Evolutionary conservation across 2,113 vertebrate species (phyloP).

Genomic region (Sinocyclocheilus maitianheensis): DNA sequence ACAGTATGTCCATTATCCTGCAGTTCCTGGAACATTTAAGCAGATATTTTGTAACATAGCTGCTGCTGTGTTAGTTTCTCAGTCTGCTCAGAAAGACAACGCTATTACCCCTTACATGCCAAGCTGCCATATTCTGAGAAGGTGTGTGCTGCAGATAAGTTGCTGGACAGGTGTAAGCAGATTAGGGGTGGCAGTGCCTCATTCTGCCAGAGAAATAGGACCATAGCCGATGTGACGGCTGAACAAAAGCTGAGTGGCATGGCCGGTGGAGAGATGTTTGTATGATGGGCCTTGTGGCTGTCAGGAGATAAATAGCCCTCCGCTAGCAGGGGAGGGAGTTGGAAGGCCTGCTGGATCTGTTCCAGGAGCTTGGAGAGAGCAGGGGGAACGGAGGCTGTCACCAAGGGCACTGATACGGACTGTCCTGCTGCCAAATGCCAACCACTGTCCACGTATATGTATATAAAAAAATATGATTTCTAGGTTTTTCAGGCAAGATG

Average conservation of each 20-base stretch:
- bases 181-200: slow-evolving; percentile 31
- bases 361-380: slow-evolving; percentile 33
- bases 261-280: slow-evolving; percentile 46
- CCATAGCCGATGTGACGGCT: slow-evolving; percentile 36
- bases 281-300: slow-evolving; percentile 52
- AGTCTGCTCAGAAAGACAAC: neutral
- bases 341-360: slow-evolving; percentile 39
- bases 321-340: slow-evolving; percentile 4
- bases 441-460: neutral
- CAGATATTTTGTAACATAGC: neutral
- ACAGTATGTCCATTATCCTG: neutral
- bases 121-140: slow-evolving; percentile 26
- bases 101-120: slow-evolving; percentile 11
- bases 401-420: slow-evolving; percentile 35
- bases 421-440: slow-evolving; percentile 46
- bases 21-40: slow-evolving; percentile 1
- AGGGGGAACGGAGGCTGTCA: slow-evolving; percentile 39
- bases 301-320: slow-evolving; percentile 54
- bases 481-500: neutral
- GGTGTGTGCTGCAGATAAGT: slow-evolving; percentile 45
- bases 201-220: slow-evolving; percentile 18
- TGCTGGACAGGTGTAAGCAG: slow-evolving; percentile 48
- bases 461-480: slow-evolving; percentile 3
- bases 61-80: slow-evolving; percentile 27
- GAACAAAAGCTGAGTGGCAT: slow-evolving; percentile 48